These are phyloP conservation scores for Bombylius discolor DNA, from an alignment of 2,888 invertebrate species.

Conservation along the genomic window DNA sequence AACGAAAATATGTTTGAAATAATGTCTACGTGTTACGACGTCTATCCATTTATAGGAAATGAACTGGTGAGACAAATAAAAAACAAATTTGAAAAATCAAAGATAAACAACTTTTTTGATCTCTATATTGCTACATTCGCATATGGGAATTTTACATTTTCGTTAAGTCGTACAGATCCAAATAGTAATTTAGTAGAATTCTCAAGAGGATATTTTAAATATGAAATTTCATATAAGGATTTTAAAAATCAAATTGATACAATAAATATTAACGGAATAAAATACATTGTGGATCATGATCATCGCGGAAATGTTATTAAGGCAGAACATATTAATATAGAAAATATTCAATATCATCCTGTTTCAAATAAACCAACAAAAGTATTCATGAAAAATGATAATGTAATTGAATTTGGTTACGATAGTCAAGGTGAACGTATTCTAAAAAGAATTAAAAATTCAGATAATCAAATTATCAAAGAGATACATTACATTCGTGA, in stretches of 20 bases:
- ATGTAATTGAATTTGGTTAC: constrained; percentile 2
- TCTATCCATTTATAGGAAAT: too few relatives aligned
- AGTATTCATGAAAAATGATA: constrained; percentile 2
- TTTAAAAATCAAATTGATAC: background rate
- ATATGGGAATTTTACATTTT: too few relatives aligned
- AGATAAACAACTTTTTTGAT: too few relatives aligned
- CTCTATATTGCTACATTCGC: too few relatives aligned
- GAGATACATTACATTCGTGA: constrained; percentile 10
- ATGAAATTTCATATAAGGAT: background rate
- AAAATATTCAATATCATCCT: constrained; percentile 15
- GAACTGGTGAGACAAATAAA: too few relatives aligned
- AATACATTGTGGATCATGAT: constrained; percentile 11
- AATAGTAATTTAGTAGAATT: background rate
- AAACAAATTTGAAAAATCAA: too few relatives aligned
- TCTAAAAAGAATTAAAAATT: background rate
- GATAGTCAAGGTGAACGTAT: constrained; percentile 9
- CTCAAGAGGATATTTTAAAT: background rate
- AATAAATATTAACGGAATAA: background rate
- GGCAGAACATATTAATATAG: constrained; percentile 14
- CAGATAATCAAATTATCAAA: background rate
- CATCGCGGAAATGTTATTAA: constrained; percentile 13
- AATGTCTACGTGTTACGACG: too few relatives aligned
- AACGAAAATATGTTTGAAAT: too few relatives aligned
- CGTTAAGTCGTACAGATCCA: background rate
- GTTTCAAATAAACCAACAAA: constrained; percentile 7